Base-by-base conservation (phyloP, 2,888 invertebrate species). In the Rhyacophila evoluta region DNA sequence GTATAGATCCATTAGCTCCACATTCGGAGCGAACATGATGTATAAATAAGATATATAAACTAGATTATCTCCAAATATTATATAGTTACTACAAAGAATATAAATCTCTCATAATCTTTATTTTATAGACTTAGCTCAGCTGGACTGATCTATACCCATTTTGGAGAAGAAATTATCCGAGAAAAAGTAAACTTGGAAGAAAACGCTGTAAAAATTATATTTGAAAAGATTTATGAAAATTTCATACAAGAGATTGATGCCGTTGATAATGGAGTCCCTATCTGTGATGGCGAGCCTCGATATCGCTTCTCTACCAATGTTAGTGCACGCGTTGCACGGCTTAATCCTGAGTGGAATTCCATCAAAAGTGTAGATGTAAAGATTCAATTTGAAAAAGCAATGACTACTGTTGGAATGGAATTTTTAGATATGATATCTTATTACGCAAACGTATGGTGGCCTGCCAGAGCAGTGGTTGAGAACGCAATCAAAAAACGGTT, bases 201-300 rank as follows among this genome's bases (percentile, higher is more conserved):
- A 2, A 86, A 88, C 11, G 90, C 92, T 74, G 84, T 94, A 0
- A 87, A 87, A 79, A 84, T 88, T 0, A 87, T 95, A 11, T 96
- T 91, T 84, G 88, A 91, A 81, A 92, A 93, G 85, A 90, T 99
- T 0, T 99, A 99, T 86, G 93, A 95, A 82, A 91, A 91, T 78
- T 95, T 99, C 76, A 93, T 99, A 11, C 94, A 95, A 88, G 98
- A 98, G 90, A 91, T 99, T 79, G 99, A 99, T 88, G 99, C 95
- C 0, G 95, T 98, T 76, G 99, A 99, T 86, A 99, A 99, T 89
- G 99, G 99, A n/a, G 91, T 98, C 0, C 93, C 94, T 0, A 94
- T 95, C 91, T 92, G 92, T 81, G 92, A 93, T 55, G 94, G 92
- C 1, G 92, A 94, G 84, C 93, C 94, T 0, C 89, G 87, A 33